Percentiles rank a stretch among this genome's conserved stretches.
Evolutionary conservation across 2,888 invertebrate species (phyloP).

Genomic region (Teleogryllus oceanicus): DNA sequence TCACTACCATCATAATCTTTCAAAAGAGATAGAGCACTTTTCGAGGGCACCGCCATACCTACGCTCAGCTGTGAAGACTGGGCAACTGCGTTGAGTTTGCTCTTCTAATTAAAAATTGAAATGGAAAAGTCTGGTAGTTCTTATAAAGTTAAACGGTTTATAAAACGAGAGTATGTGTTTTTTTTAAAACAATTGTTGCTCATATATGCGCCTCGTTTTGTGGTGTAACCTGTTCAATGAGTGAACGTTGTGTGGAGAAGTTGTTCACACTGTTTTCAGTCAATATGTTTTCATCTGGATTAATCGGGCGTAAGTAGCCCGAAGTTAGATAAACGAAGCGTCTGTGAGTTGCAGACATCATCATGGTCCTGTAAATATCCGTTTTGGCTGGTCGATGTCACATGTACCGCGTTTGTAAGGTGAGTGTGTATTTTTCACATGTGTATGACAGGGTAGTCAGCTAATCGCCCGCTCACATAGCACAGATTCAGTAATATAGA

Average conservation of each 20-base stretch:
- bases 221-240: too few relatives aligned
- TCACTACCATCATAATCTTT: conserved; percentile 33
- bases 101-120: too few relatives aligned
- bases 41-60: conserved; percentile 29
- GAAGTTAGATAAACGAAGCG: conserved; percentile 2
- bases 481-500: too few relatives aligned
- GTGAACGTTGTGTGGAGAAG: background rate
- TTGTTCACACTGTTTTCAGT: background rate
- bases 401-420: background rate
- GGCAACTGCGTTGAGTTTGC: background rate
- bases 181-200: too few relatives aligned
- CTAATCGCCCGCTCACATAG: too few relatives aligned
- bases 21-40: conserved; percentile 27
- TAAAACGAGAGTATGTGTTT: too few relatives aligned
- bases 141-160: too few relatives aligned
- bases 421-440: background rate
- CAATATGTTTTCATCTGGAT: conserved; percentile 9
- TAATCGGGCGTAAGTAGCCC: conserved; percentile 18
- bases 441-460: too few relatives aligned
- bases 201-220: too few relatives aligned
- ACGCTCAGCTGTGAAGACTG: background rate
- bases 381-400: background rate
- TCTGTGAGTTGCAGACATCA: conserved; percentile 5
- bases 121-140: too few relatives aligned
- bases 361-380: background rate